phyloP scores from a whole-genome alignment of 2,888 invertebrate genomes.

The Acanthacorydalis orientalis region DNA sequence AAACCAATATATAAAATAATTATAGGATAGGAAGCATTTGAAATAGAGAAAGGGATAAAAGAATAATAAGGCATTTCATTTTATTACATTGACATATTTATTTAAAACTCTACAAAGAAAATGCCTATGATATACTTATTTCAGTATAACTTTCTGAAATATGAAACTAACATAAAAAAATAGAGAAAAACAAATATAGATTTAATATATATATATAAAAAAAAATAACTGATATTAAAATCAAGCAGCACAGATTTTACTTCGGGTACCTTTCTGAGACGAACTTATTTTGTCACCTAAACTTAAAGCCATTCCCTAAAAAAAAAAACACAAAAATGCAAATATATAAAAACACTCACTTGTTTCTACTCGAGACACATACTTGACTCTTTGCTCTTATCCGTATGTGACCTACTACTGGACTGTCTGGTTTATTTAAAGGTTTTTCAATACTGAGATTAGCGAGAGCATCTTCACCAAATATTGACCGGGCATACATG shows the following conservation, averaged over 20 bases:
- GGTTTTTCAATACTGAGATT: conserved; percentile 97
- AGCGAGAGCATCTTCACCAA: conserved; percentile 96
- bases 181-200: no score
- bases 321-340: conserved; percentile 14
- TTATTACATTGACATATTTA: no score
- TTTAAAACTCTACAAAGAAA: no score
- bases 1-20: no score
- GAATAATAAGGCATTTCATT: no score
- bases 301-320: conserved; percentile 94
- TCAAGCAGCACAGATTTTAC: conserved; percentile 19
- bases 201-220: not conserved
- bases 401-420: conserved; percentile 92
- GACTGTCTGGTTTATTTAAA: conserved; percentile 67
- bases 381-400: conserved; percentile 98
- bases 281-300: conserved; percentile 96
- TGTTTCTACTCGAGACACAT: conserved; percentile 11
- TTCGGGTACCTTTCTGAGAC: conserved; percentile 57
- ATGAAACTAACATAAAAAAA: no score
- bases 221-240: not conserved
- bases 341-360: conserved; percentile 1
- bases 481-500: conserved; percentile 94
- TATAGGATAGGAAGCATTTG: no score
- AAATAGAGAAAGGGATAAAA: no score
- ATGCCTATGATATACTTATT: no score
- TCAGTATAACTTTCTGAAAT: no score